Evolutionary conservation across 2,888 invertebrate genomes (phyloP).

Genomic region (Schizotus pectinicornis): DNA sequence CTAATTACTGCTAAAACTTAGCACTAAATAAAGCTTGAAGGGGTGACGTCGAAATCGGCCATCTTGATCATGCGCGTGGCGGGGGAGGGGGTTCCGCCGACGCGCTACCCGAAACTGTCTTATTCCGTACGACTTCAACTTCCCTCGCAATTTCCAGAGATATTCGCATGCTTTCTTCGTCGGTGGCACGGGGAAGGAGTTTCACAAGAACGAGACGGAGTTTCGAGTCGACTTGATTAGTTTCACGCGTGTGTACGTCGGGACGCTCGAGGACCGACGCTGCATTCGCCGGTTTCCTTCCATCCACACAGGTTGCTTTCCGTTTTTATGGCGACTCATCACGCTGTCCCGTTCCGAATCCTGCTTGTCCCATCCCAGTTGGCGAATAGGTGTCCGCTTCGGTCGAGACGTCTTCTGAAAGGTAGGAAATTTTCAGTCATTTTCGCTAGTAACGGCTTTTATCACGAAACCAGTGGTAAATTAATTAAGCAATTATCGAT

Average conservation of each 20-base stretch:
- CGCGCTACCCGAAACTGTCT: conserved; percentile 48
- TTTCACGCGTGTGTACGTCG: conserved; percentile 47
- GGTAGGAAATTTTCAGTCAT: conserved; percentile 22
- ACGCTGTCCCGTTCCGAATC: background rate
- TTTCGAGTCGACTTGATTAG: conserved; percentile 42
- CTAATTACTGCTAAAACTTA: conserved; percentile 48
- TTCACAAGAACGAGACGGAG: conserved; percentile 37
- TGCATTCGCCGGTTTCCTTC: conserved; percentile 52
- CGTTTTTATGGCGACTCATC: background rate
- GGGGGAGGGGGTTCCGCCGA: conserved; percentile 35
- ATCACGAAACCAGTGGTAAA: background rate
- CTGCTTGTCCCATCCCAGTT: background rate
- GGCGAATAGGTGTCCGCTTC: conserved; percentile 10
- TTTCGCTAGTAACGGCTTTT: background rate
- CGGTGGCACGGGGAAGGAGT: conserved; percentile 19
- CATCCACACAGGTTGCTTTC: conserved; percentile 34
- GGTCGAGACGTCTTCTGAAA: conserved; percentile 7
- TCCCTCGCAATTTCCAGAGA: conserved; percentile 40
- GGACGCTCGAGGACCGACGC: conserved; percentile 45
- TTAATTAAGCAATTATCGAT: background rate
- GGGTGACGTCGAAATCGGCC: conserved; percentile 48
- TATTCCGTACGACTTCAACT: conserved; percentile 35
- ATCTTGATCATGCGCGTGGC: conserved; percentile 52
- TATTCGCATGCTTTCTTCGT: conserved; percentile 41
- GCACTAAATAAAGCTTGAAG: conserved; percentile 45